Conservation (phyloP, 2,888 invertebrate species). For the Nebria salina region DNA sequence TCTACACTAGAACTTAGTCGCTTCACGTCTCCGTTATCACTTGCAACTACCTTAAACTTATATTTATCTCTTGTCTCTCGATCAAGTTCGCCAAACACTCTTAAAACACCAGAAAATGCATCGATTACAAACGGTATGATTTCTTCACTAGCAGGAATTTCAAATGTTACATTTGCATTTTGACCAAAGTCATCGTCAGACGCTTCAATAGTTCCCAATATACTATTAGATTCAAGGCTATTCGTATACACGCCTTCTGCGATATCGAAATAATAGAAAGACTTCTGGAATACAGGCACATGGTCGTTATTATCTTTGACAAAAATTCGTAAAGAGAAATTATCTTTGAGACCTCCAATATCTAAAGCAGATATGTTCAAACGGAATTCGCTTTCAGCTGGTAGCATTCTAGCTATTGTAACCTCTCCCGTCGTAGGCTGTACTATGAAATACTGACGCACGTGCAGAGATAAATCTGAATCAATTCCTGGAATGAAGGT, state of each 20-base stretch:
- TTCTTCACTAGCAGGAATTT: slow-evolving; percentile 60
- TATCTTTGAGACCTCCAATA: slow-evolving; percentile 77
- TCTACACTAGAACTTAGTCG: slow-evolving; percentile 77
- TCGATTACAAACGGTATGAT: slow-evolving; percentile 76
- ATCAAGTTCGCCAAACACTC: slow-evolving; percentile 80
- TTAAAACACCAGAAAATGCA: slow-evolving; percentile 73
- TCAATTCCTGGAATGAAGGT: slow-evolving; percentile 68
- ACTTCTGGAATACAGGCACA: slow-evolving; percentile 81
- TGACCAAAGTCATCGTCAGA: slow-evolving; percentile 82
- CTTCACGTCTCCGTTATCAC: slow-evolving; percentile 58
- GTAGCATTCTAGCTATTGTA: slow-evolving; percentile 74
- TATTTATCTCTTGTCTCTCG: slow-evolving; percentile 78
- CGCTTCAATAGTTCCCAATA: slow-evolving; percentile 81
- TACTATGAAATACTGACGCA: slow-evolving; percentile 77
- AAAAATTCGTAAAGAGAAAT: slow-evolving; percentile 74
- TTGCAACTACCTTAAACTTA: slow-evolving; percentile 65
- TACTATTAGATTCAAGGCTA: slow-evolving; percentile 57
- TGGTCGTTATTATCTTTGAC: slow-evolving; percentile 86
- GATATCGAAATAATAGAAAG: slow-evolving; percentile 84
- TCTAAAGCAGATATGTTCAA: slow-evolving; percentile 82
- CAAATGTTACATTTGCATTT: slow-evolving; percentile 78
- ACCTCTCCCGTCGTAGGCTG: slow-evolving; percentile 81
- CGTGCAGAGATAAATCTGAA: slow-evolving; percentile 63
- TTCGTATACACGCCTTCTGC: slow-evolving; percentile 74
- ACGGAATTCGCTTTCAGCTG: slow-evolving; percentile 79